Conservation (phyloP, 92 coral and sea anemone species). For the Epizoanthus fatuus region DNA sequence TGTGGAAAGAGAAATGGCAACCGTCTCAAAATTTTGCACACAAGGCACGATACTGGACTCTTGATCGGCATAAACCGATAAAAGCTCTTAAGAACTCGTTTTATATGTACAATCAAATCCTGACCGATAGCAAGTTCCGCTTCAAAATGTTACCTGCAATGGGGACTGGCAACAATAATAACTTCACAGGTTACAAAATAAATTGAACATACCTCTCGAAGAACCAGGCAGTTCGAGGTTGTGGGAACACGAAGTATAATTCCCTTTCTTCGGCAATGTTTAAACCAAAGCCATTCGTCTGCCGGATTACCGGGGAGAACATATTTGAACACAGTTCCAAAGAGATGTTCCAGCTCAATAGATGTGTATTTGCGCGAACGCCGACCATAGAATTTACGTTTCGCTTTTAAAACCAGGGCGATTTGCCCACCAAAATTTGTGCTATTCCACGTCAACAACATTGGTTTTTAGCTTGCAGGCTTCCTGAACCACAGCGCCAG, state of each 20-base stretch:
- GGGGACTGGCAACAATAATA: conserved; percentile 1
- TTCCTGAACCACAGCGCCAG: neutral
- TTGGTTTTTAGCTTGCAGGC: conserved; percentile 8
- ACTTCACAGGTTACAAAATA: neutral
- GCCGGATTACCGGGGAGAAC: conserved; percentile 90
- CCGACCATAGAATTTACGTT: conserved; percentile 30
- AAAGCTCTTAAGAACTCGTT: neutral
- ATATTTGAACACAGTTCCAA: conserved; percentile 65
- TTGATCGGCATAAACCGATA: neutral
- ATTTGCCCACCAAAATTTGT: conserved; percentile 33
- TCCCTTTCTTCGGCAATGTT: conserved; percentile 92
- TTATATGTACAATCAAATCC: neutral
- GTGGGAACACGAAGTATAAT: conserved; percentile 54
- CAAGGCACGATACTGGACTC: neutral
- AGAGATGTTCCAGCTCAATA: conserved; percentile 17
- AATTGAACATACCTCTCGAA: conserved; percentile 30
- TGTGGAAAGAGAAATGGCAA: neutral
- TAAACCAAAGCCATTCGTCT: conserved; percentile 92
- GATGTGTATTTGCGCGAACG: conserved; percentile 7
- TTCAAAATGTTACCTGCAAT: neutral
- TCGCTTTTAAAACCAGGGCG: conserved; percentile 35
- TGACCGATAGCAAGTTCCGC: neutral
- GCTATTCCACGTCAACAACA: conserved; percentile 19
- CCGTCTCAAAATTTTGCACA: neutral
- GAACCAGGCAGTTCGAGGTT: conserved; percentile 30